phyloP scores from a whole-genome alignment of 2,888 invertebrate genomes.

The Allolobophora icterica region DNA sequence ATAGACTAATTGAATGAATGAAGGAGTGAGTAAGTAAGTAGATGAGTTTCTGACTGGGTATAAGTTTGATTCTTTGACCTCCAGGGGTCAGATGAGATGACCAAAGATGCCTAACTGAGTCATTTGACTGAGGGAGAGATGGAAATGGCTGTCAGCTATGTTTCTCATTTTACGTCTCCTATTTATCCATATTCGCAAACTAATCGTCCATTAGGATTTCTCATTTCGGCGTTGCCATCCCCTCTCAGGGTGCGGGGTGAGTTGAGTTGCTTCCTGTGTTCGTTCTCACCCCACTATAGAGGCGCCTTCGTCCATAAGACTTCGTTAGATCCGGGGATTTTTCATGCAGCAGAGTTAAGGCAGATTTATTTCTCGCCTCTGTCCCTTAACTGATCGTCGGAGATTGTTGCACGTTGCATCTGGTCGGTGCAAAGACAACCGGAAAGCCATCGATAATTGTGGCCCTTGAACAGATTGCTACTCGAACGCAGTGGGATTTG shows the following conservation, averaged over 20 bases:
- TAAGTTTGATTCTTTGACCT: not conserved
- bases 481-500: no score
- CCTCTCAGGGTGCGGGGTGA: not conserved
- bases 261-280: not conserved
- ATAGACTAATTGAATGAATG: not conserved
- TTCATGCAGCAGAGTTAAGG: not conserved
- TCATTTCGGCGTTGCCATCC: not conserved
- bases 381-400: not conserved
- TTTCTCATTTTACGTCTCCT: not conserved
- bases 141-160: not conserved
- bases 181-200: not conserved
- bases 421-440: not conserved
- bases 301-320: not conserved
- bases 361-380: not conserved
- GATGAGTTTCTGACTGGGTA: not conserved
- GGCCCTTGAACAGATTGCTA: no score
- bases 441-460: not conserved
- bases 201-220: conserved; percentile 1
- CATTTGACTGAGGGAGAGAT: not conserved
- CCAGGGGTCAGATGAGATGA: no score
- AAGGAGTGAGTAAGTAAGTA: not conserved
- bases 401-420: not conserved
- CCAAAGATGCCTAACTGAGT: not conserved
- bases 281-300: not conserved
- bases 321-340: not conserved